phyloP scores from a whole-genome alignment of 1,140 invertebrate genomes.

The Mylabris phalerata region DNA sequence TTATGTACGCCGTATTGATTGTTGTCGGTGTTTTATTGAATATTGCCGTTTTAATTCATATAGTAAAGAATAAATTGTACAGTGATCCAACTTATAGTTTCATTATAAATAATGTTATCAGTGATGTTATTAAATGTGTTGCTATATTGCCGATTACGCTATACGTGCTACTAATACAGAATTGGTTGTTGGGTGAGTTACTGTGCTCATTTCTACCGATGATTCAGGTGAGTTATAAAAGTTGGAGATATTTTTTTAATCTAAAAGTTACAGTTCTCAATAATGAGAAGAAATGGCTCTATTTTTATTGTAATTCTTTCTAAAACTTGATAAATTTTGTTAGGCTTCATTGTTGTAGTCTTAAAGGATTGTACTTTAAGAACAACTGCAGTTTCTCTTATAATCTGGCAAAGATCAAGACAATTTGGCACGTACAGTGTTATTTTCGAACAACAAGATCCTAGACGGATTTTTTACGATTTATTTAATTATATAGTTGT shows the following conservation, averaged over 20 bases:
- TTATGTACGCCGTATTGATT: conserved; percentile 55
- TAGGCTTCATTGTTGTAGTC: no score
- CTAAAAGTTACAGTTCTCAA: no score
- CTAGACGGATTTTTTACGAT: no score
- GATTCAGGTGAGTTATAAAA: conserved; percentile 53
- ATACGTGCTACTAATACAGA: conserved; percentile 60
- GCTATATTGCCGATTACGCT: conserved; percentile 61
- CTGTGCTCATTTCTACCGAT: conserved; percentile 70
- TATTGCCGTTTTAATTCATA: conserved; percentile 51
- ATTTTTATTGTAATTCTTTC: no score
- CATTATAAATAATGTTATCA: conserved; percentile 59
- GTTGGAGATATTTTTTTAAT: not conserved
- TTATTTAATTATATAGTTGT: no score
- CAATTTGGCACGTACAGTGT: no score
- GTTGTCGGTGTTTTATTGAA: conserved; percentile 53
- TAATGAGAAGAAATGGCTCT: no score
- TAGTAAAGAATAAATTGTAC: conserved; percentile 53
- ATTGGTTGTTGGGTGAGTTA: conserved; percentile 69
- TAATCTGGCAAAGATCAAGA: no score
- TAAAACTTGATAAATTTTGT: no score
- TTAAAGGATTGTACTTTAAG: no score
- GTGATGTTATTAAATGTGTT: conserved; percentile 61
- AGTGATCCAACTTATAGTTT: conserved; percentile 59
- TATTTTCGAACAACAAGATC: no score
- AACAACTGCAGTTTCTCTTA: no score